Evolutionary conservation across 2,888 invertebrate genomes (phyloP), one percentile per base, ranked within the genome.

Genomic region (Lithophane leautieri): DNA sequence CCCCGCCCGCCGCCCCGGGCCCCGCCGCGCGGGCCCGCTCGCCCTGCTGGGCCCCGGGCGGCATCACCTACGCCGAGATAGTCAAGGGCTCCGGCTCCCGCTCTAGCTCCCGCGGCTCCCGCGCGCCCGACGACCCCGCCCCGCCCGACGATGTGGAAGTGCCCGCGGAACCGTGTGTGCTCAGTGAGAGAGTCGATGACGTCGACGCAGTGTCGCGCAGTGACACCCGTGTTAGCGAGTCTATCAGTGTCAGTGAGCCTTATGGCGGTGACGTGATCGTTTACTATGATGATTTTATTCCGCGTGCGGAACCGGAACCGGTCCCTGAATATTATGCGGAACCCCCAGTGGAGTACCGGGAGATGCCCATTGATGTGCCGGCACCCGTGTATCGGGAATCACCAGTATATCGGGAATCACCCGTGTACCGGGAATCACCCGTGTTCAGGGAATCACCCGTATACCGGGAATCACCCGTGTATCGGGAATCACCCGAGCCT

Each of bases 31-130:
- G 86, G 78, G 75, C 81, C 73, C 78, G 85, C 84, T 77, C 81
- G 74, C 80, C 96, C 97, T 85, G 97, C 97, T 98, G 98, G 98
- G 92, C 96, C 62, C 98, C 97, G 6, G 98, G 98, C 50, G 97
- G 97, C 42, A 97, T 98, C 67, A 97, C 98, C 66, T 98, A 98
- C 93, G 98, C 98, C 67, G 98, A 98, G 94, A 97, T 98, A 83
- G 97, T 98, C 79, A 97, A 97, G 86, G 98, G 98, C 95, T 89
- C 90, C 83, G 90, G 91, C 90, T 94, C 94, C 63, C 90, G 96
- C 82, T 94, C 95, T 79, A 93, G 94, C 90, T 93, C 96, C 67
- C 89, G 91, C 22, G 90, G 91, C 76, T 92, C 93, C 54, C 87
- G 91, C 74, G 89, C 89, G 52, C 88, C 89, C 73, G 90, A 92